Conservation (phyloP, 2,113 vertebrate genomes). For the Stictonetta naevosa region DNA sequence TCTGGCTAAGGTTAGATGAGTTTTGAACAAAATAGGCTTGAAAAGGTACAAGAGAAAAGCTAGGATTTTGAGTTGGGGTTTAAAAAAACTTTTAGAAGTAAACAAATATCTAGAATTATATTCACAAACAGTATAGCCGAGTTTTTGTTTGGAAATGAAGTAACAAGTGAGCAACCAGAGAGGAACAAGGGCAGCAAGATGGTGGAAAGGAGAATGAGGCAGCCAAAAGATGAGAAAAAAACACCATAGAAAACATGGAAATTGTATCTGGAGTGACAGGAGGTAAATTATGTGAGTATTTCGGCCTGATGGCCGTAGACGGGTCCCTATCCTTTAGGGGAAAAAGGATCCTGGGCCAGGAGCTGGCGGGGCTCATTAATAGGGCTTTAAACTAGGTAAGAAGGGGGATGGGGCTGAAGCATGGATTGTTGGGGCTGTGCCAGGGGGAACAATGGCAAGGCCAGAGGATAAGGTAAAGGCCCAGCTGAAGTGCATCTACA, state of each 20-base stretch:
- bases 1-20: not conserved
- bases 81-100: not conserved
- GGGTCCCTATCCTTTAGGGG: too few species aligned
- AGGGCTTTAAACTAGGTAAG: too few species aligned
- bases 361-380: too few species aligned
- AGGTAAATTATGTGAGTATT: not conserved
- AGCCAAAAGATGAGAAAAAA: not conserved
- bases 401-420: too few species aligned
- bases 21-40: not conserved
- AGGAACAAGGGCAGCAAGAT: not conserved
- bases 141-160: not conserved
- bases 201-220: not conserved
- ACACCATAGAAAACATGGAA: fast-evolving
- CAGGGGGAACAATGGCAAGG: too few species aligned
- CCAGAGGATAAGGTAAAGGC: too few species aligned
- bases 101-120: not conserved
- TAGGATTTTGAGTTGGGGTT: not conserved
- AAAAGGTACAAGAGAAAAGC: not conserved
- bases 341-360: too few species aligned
- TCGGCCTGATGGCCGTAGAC: too few species aligned
- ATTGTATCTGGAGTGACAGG: not conserved
- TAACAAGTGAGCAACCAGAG: not conserved
- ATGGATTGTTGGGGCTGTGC: too few species aligned
- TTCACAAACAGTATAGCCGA: not conserved
- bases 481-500: too few species aligned